phyloP scores from a whole-genome alignment of 2,113 vertebrate species.

The Pseudolaguvia tuberculata region DNA sequence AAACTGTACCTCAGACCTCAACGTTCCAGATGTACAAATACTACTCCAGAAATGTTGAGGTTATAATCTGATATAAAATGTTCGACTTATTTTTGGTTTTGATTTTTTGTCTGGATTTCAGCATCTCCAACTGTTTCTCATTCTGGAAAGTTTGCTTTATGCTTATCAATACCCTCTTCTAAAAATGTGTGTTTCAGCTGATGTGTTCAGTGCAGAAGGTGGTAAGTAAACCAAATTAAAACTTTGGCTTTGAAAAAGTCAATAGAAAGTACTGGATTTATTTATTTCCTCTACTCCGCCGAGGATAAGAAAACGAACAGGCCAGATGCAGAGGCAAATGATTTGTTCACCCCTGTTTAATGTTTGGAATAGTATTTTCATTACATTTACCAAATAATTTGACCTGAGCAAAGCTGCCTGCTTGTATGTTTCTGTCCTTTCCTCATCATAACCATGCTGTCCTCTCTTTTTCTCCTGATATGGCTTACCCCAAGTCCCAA shows the following conservation, averaged over 20 bases:
- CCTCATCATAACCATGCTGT: not conserved
- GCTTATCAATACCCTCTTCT: not conserved
- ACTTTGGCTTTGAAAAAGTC: not conserved
- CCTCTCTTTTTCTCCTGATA: conserved; percentile 11
- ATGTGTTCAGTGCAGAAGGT: not conserved
- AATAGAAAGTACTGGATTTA: not conserved
- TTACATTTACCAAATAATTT: not conserved
- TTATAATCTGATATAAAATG: no score
- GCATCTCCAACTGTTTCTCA: not conserved
- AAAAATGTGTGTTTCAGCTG: not conserved
- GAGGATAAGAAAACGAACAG: not conserved
- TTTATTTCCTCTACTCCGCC: not conserved
- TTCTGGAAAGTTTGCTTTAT: not conserved
- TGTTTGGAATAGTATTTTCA: not conserved
- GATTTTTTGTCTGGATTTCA: not conserved
- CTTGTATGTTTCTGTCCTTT: conserved; percentile 8
- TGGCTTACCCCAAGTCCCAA: conserved; percentile 42
- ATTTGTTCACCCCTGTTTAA: not conserved
- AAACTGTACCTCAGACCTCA: no score
- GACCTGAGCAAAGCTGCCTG: conserved; percentile 3
- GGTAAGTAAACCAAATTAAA: not conserved
- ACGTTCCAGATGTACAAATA: no score
- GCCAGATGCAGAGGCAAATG: not conserved
- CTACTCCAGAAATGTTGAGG: no score
- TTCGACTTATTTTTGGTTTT: not conserved